Evolutionary conservation across 2,888 invertebrate species (phyloP), one percentile per base, ranked within the genome.

Genomic region (Junonia oenone): DNA sequence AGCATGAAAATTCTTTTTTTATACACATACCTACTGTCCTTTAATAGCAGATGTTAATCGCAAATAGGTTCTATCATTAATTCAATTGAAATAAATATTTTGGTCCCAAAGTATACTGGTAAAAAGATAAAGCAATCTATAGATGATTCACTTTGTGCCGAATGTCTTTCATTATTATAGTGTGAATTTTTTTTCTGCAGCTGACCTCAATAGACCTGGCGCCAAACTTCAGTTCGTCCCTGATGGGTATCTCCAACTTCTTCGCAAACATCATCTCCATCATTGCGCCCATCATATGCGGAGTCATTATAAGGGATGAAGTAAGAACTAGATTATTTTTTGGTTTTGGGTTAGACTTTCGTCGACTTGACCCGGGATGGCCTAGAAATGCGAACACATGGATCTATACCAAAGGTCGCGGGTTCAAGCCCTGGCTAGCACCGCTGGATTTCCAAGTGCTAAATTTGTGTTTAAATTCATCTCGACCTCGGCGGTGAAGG

Each of bases 211-310:
- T 96, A 49, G 96, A 97, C 77, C 82, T 97, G 64, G 94, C 96
- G 9, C 96, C 96, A 0, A 95, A 95, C 76, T 96, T 94, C 79
- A 95, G 96, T 5, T 96, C 95, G 0, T 92, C 93, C 1, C 78
- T 97, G 61, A 96, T 97, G 95, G 96, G 96, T 2, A 93, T 96
- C 65, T 95, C 95, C 2, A 97, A 96, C 78, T 94, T 94, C 59
- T 81, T 93, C 14, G 94, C 95, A 0, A 96, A 95, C 71, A 87
- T 95, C 29, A 92, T 95, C 68, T 95, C 95, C 31, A 93, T 96
- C 59, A 85, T 96, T 31, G 95, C 95, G 0, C 96, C 97, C 0
- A 80, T 95, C 0, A 88, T 94, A 11, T 94, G 95, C 2, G 94
- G 94, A 1, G 76, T 92, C 40, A 91, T 97, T 51, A 91, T 95